phyloP scores from a whole-genome alignment of 2,797 vertebrate species.

The Alosa sapidissima region DNA sequence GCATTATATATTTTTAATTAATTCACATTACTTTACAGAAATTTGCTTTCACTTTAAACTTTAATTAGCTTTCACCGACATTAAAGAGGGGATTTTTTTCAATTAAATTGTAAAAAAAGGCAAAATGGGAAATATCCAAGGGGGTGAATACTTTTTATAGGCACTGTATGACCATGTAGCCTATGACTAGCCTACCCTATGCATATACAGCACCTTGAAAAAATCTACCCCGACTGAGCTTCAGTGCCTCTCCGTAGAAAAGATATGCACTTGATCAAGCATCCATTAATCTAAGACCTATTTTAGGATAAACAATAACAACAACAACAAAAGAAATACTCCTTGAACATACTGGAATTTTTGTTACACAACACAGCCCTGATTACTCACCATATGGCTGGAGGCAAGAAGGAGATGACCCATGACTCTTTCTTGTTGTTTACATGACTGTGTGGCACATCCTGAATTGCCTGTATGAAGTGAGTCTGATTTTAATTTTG shows the following conservation, averaged over 20 bases:
- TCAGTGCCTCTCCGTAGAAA: neutral
- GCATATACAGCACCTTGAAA: neutral
- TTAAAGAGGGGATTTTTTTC: too few species aligned
- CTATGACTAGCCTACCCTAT: too few species aligned
- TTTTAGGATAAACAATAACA: constrained; percentile 4
- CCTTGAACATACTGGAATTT: neutral
- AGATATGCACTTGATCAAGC: neutral
- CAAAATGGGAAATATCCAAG: too few species aligned
- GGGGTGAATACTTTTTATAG: too few species aligned
- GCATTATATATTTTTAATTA: too few species aligned
- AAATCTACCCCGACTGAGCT: neutral
- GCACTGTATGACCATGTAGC: too few species aligned
- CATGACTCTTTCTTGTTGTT: neutral
- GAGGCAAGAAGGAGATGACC: constrained; percentile 3
- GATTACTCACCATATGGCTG: constrained; percentile 15
- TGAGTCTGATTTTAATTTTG: neutral
- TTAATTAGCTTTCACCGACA: too few species aligned
- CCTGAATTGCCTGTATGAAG: neutral
- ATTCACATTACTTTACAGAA: too few species aligned
- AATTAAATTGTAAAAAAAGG: too few species aligned
- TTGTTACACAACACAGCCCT: constrained; percentile 8
- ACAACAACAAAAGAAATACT: constrained; percentile 7
- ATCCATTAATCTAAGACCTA: neutral
- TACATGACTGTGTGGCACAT: neutral
- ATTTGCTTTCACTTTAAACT: too few species aligned